Base-by-base conservation (phyloP, 1,140 invertebrate genomes). In the Pararge aegeria region DNA sequence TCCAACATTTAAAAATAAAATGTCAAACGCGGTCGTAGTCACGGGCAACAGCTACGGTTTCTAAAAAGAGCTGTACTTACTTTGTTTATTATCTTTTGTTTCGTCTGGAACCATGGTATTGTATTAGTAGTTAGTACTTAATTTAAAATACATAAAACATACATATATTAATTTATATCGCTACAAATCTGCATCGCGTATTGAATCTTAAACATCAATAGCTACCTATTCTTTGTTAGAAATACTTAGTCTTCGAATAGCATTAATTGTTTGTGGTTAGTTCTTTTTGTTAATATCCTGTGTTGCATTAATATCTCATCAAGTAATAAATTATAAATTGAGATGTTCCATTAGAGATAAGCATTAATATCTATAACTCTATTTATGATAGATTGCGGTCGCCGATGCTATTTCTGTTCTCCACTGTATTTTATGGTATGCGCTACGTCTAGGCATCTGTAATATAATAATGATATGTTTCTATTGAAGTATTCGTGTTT, bases 341-440 rank as follows among this genome's bases (percentile, higher is more conserved):
- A 40, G 56, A 67, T 55, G 27, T 55, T 53, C 54, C 58, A 64
- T 61, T 50, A 66, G 55, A 51, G 58, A 70, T 66, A 61, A 62
- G 51, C 56, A 55, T 53, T 60, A 49, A 42, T 63, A 61, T 66
- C 54, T 58, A 55, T 66, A 56, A 64, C 68, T n/a, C n/a, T 61
- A 60, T 44, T 64, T 48, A 64, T 64, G 65, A 64, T 63, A 61
- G 55, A 44, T 62, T 67, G 65, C 56, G 64, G 65, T 68, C 21
- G 49, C 18, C 34, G 21, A 27, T 51, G 50, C 62, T 70, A 60
- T 66, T 66, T 57, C 61, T 66, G 51, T 57, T 54, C 49, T 42
- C 34, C 38, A 19, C 37, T 19, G 29, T 49, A 44, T 61, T 54
- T 19, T 40, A 55, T 55, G 63, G 55, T 51, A 59, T 48, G 51